A percentile compares a stretch with the other conserved stretches of the same genome.
Conservation (phyloP, 2,797 vertebrate genomes). For the Anableps anableps region DNA sequence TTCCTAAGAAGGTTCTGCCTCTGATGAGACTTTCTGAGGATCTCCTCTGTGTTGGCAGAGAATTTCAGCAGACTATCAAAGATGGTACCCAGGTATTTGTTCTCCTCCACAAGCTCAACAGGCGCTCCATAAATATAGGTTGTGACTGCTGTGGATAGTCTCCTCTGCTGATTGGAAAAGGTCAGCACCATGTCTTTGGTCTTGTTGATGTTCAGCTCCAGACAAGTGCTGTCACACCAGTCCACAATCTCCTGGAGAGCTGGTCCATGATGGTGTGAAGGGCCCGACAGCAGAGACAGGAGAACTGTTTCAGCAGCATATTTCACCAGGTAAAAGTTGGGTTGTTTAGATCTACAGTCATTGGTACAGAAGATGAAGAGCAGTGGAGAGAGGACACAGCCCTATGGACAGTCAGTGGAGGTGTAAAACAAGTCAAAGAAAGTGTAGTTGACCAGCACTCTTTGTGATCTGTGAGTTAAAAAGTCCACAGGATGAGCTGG, state of each 20-base stretch:
- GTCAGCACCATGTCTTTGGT: background rate
- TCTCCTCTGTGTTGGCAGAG: background rate
- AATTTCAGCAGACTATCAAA: background rate
- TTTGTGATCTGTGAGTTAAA: background rate
- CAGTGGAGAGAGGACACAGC: background rate
- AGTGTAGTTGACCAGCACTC: background rate
- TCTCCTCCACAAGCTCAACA: background rate
- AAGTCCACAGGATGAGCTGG: background rate
- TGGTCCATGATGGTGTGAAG: background rate
- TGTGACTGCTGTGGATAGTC: background rate
- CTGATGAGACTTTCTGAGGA: background rate
- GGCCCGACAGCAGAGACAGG: background rate
- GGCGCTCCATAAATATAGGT: background rate
- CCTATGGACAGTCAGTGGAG: background rate
- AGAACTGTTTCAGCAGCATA: background rate
- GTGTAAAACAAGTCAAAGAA: background rate
- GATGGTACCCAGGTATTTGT: background rate
- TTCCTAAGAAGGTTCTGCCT: background rate
- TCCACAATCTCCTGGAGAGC: background rate
- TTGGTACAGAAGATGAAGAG: background rate
- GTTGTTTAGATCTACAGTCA: no score
- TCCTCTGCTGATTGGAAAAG: conserved; percentile 1
- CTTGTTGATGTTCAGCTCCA: background rate
- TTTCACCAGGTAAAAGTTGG: no score
- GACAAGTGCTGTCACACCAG: background rate